Evolutionary conservation across 2,797 vertebrate genomes (phyloP), one percentile per base, ranked within the genome.

Genomic region (Pygocentrus nattereri): DNA sequence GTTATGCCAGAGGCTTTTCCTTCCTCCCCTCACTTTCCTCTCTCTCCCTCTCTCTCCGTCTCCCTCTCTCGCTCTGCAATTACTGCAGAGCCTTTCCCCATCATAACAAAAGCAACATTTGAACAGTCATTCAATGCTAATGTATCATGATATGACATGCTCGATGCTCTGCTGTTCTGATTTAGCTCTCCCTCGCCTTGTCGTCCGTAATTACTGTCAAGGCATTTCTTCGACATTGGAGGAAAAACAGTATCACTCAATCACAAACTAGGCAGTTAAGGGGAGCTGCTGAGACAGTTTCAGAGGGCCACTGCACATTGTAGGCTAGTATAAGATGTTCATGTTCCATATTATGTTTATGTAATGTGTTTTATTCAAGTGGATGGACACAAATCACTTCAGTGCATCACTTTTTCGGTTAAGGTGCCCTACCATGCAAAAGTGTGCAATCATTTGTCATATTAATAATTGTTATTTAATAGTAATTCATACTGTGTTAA

Each of bases 151-250:
- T 69, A 68, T 78, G 85, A 71, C 49, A 85, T 83, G 41, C 67
- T 56, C 87, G 82, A 79, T 82, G 76, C 82, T 86, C 75, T 85
- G 87, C 80, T 84, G 88, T 12, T 27, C 47, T 75, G 74, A 52
- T 78, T 70, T 72, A 52, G 69, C 34, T 19, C 38, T 67, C 23
- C n/a, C 76, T 79, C 59, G 41, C 58, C 19, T 3, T 27, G 59
- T 67, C 23, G n/a, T 54, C 58, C 19, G 3, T 80, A 73, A 73
- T 73, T 73, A 73, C 50, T 56, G 49, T 56, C 71, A 73, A 56
- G 31, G 21, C 50, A 31, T 56, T n/a, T 56, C 21, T 56, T 41
- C 21, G 11, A 5, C 49, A 30, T 71, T 5, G 11, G 54, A 54
- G 18, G 31, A 69, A 64, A n/a, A 78, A 52, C 41, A 31, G 2